A percentile compares a stretch with the other conserved stretches of the same genome.
phyloP scores from a whole-genome alignment of 2,797 vertebrate species.

The Myotis vivesi region DNA sequence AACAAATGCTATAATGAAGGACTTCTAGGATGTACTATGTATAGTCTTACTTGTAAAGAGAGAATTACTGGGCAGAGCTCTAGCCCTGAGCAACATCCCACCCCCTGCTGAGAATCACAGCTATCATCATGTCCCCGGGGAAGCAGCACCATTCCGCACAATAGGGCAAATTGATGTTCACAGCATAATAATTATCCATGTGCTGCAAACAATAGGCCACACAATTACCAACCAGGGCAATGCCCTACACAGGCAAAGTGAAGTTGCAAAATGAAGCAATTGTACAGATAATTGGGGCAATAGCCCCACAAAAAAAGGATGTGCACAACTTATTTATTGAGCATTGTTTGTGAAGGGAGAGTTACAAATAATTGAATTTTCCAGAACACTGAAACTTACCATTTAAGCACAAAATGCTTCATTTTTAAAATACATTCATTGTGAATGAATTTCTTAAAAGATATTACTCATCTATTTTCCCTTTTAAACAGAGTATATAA shows the following conservation, averaged over 20 bases:
- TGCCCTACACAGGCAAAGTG: slow-evolving; percentile 72
- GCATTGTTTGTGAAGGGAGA: slow-evolving; percentile 60
- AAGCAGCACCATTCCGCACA: slow-evolving; percentile 69
- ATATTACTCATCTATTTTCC: background rate
- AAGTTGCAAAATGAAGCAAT: slow-evolving; percentile 74
- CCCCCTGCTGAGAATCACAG: slow-evolving; percentile 77
- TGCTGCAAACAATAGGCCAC: slow-evolving; percentile 77
- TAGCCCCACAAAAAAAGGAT: slow-evolving; percentile 38
- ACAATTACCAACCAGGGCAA: slow-evolving; percentile 74
- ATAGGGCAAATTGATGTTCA: slow-evolving; percentile 77
- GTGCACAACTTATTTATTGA: slow-evolving; percentile 68
- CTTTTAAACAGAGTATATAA: background rate
- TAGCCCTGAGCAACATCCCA: slow-evolving; percentile 77
- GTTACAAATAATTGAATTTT: slow-evolving; percentile 68
- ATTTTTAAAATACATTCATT: slow-evolving; percentile 38
- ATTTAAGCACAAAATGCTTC: slow-evolving; percentile 50
- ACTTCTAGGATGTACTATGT: slow-evolving; percentile 79
- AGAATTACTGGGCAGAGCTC: slow-evolving; percentile 78
- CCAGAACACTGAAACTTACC: slow-evolving; percentile 49
- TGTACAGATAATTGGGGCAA: slow-evolving; percentile 76
- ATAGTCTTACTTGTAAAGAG: slow-evolving; percentile 77
- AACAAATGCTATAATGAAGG: slow-evolving; percentile 77
- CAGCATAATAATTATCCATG: slow-evolving; percentile 79
- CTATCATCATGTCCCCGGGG: slow-evolving; percentile 72
- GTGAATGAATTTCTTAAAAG: background rate